Base-by-base conservation (phyloP, 2,797 vertebrate genomes). In the Coreius guichenoti region DNA sequence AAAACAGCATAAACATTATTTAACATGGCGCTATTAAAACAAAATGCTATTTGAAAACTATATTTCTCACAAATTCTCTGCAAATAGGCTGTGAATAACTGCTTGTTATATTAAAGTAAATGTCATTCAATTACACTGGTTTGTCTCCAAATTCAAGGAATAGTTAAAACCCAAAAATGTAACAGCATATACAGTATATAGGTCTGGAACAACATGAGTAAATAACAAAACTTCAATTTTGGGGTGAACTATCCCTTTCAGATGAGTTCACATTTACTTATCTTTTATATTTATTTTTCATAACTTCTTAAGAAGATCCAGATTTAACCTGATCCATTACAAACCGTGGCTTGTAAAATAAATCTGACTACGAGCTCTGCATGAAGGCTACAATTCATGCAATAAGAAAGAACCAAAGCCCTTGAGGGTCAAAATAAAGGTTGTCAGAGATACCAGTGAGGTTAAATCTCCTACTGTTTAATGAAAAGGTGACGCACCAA, bases 391-490 rank as follows among this genome's bases (percentile, higher is more conserved):
- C 21, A 43, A 61, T 13, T 49, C 39, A 63, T 47, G 12, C 31
- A 80, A 31, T 75, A 65, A 83, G 61, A 33, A 33, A 23, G 3
- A 67, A 47, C 36, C n/a, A 11, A 45, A 61, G 36, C 68, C 77
- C 92, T 93, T 90, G 88, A 91, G 89, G 87, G 89, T 89, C 89
- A 89, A 94, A 89, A 82, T 82, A 91, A 95, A 94, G 93, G 92
- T 93, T 92, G 90, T 92, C 93, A 94, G 92, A 94, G 92, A 93
- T 94, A 92, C 87, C 87, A 84, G 90, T 90, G 84, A 87, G 86
- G 92, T 94, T 95, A 95, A 95, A 95, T 93, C 93, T 95, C 93
- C 95, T 96, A 95, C 93, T 90, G 92, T 96, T 96, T 96, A 96
- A 96, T 96, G 94, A 95, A 93, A 93, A 91, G 91, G 91, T 94